phyloP scores from a whole-genome alignment of 2,888 invertebrate species.

The Catonia carolina region DNA sequence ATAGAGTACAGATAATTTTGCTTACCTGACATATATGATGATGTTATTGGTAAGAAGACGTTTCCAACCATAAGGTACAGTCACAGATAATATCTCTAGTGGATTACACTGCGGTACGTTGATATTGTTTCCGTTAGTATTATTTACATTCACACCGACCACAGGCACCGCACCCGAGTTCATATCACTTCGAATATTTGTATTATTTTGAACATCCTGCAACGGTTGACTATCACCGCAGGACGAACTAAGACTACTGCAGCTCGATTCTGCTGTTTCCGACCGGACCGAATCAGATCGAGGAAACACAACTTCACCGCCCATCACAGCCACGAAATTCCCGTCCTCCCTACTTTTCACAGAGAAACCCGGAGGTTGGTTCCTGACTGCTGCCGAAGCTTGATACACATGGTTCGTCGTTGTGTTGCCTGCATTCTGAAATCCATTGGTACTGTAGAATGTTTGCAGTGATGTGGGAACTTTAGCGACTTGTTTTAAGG shows the following conservation, averaged over 20 bases:
- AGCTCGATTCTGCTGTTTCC: conserved; percentile 54
- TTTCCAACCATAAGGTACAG: conserved; percentile 73
- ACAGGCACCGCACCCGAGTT: conserved; percentile 10
- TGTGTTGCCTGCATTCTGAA: conserved; percentile 1
- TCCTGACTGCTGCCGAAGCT: background rate
- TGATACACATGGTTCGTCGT: conserved; percentile 9
- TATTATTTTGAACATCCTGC: background rate
- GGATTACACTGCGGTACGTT: conserved; percentile 8
- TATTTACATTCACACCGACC: background rate
- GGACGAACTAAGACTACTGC: conserved; percentile 36
- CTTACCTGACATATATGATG: conserved; percentile 71
- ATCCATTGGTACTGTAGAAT: conserved; percentile 17
- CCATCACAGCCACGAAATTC: conserved; percentile 19
- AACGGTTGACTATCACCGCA: conserved; percentile 17
- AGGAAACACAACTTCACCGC: conserved; percentile 28
- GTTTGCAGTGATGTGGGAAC: conserved; percentile 7
- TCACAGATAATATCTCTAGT: conserved; percentile 41
- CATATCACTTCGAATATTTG: conserved; percentile 12
- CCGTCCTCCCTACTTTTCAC: conserved; percentile 16
- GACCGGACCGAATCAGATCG: conserved; percentile 54
- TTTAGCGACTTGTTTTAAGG: conserved; percentile 14
- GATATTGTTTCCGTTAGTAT: background rate
- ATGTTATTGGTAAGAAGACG: conserved; percentile 62
- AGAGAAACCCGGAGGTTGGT: background rate
- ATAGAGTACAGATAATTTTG: too few relatives aligned